Conservation (phyloP, 2,113 vertebrate species). For the Salvator merianae region DNA sequence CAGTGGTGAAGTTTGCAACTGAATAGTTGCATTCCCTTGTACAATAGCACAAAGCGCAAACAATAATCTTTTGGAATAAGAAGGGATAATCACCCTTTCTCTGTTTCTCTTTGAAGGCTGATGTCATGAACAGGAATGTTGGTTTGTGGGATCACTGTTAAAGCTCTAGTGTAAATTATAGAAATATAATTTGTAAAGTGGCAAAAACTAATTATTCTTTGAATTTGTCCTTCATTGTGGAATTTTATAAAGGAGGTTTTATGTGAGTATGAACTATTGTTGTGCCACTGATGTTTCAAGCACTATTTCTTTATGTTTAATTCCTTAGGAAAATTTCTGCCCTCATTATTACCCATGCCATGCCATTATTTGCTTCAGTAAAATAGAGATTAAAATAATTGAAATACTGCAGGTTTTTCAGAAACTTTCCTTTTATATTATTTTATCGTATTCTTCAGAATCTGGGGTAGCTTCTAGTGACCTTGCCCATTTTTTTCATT, state of each 20-base stretch:
- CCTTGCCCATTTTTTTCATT: constrained; percentile 44
- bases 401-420: constrained; percentile 37
- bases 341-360: constrained; percentile 48
- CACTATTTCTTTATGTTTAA: constrained; percentile 32
- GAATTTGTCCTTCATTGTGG: constrained; percentile 53
- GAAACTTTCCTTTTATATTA: constrained; percentile 54
- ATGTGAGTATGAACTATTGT: constrained; percentile 45
- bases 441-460: constrained; percentile 60
- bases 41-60: constrained; percentile 45
- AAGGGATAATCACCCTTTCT: constrained; percentile 51
- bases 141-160: constrained; percentile 51
- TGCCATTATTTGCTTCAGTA: constrained; percentile 37
- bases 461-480: constrained; percentile 47
- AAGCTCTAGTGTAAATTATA: constrained; percentile 38
- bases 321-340: constrained; percentile 40
- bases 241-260: constrained; percentile 55
- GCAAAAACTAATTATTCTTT: constrained; percentile 58
- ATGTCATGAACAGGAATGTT: constrained; percentile 59
- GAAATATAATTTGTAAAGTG: constrained; percentile 51
- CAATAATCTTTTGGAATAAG: constrained; percentile 49
- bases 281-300: not conserved
- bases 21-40: not conserved
- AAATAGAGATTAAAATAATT: constrained; percentile 51
- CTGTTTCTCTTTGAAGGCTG: constrained; percentile 48
- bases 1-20: constrained; percentile 36